Evolutionary conservation across 1,140 invertebrate species (phyloP), one percentile per base, ranked within the genome.

Genomic region (Drosophila nannoptera): DNA sequence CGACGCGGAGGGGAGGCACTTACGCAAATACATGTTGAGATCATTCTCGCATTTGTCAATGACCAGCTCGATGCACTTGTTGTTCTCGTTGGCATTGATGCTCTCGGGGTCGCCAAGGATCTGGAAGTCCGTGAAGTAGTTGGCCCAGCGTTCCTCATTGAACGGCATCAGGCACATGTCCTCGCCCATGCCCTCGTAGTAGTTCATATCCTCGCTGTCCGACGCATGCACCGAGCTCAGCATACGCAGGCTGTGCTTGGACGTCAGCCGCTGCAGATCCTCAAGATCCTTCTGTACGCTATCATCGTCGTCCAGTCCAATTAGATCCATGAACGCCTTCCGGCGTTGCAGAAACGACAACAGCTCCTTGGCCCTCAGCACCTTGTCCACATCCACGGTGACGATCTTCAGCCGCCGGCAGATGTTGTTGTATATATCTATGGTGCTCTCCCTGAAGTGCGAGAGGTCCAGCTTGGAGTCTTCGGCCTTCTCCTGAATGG

Each of bases 61-160:
- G 7, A 35, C 32, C 11, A 88, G 36, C 22, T 86, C 71, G 5
- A 88, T 46, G 59, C 87, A 88, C 16, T 87, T 78, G 35, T 69
- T 69, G 14, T 73, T 86, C 12, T 74, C 80, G 14, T 75, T 76
- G 7, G 38, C 8, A 5, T 62, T 53, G 5, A 68, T 1, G 42
- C 67, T 60, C 4, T 63, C n/a, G 1, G 72, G 69, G 14, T 56
- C 29, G 36, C 35, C 64, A 12, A 88, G 35, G 11, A 87, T 76
- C 35, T 88, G 53, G 16, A 71, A 88, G 4, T 75, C 87, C 0
- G 36, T 43, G 7, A 88, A 88, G 35, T 42, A 83, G 11, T 75
- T 81, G 9, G 75, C 75, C 87, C 87, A 88, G 12, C 75, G 78
- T 52, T 87, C 73, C 11, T 76, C 78, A 2, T 77, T 81, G 9